phyloP scores from a whole-genome alignment of 1,140 invertebrate species.

The Branchinecta lynchi region DNA sequence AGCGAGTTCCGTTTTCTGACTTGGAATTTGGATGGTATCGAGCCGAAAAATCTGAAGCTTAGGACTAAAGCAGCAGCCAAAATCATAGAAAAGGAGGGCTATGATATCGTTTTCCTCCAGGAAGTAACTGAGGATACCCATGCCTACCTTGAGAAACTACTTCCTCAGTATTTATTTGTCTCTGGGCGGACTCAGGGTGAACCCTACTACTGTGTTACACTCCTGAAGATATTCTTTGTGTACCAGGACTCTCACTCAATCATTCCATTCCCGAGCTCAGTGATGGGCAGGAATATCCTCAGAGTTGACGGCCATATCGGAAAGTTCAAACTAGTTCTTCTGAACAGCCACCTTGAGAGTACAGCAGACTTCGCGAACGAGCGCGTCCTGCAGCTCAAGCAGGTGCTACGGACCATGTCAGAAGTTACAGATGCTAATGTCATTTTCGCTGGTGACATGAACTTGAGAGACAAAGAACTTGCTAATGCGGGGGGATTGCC shows the following conservation, averaged over 20 bases:
- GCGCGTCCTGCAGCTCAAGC: conserved; percentile 35
- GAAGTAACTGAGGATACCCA: conserved; percentile 39
- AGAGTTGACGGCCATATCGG: conserved; percentile 35
- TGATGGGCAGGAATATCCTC: conserved; percentile 40
- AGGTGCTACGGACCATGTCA: conserved; percentile 31
- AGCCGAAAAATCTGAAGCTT: conserved; percentile 36
- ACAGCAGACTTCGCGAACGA: conserved; percentile 34
- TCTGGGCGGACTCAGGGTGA: conserved; percentile 24
- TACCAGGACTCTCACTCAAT: conserved; percentile 32
- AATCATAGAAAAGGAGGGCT: conserved; percentile 39
- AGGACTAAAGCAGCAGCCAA: conserved; percentile 38
- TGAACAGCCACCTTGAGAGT: conserved; percentile 45
- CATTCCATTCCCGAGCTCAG: conserved; percentile 32
- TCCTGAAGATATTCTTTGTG: conserved; percentile 34
- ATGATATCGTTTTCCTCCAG: conserved; percentile 46
- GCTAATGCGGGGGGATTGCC: conserved; percentile 33
- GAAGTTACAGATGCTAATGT: conserved; percentile 31
- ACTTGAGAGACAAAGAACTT: conserved; percentile 42
- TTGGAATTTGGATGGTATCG: conserved; percentile 49
- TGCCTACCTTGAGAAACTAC: conserved; percentile 29
- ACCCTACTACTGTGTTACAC: conserved; percentile 37
- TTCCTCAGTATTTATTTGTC: conserved; percentile 33
- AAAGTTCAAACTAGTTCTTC: conserved; percentile 32
- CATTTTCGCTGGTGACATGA: conserved; percentile 44
- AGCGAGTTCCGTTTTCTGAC: conserved; percentile 33